Conservation (phyloP, 2,797 vertebrate species). For the Oryzias dopingdopingensis region DNA sequence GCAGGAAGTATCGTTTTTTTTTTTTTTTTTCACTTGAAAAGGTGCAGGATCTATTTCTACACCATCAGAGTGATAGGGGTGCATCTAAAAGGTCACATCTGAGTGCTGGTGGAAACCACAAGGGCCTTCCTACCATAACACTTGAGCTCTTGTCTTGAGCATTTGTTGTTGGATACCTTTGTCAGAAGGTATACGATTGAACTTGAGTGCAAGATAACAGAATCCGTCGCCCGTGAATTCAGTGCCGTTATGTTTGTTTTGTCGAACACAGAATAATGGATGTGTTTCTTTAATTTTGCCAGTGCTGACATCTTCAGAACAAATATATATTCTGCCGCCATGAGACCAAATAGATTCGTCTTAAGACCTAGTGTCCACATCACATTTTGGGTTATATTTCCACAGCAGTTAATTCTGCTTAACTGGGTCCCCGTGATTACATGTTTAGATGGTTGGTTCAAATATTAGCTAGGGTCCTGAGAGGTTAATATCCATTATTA, state of each 20-base stretch:
- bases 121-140: slow-evolving; percentile 75
- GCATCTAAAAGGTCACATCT: slow-evolving; percentile 80
- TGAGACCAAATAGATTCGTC: slow-evolving; percentile 1
- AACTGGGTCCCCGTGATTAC: too few relatives aligned
- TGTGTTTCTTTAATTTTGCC: neutral
- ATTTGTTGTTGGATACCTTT: slow-evolving; percentile 69
- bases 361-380: neutral
- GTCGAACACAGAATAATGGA: slow-evolving; percentile 1
- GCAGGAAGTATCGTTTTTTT: slow-evolving; percentile 78
- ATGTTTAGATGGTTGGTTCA: too few relatives aligned
- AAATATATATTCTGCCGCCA: too few relatives aligned
- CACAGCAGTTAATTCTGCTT: too few relatives aligned
- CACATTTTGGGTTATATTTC: neutral
- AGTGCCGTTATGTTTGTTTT: slow-evolving; percentile 28
- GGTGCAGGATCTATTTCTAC: slow-evolving; percentile 82
- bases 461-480: neutral
- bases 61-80: slow-evolving; percentile 81
- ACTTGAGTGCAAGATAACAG: slow-evolving; percentile 48
- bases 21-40: slow-evolving; percentile 81
- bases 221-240: slow-evolving; percentile 16
- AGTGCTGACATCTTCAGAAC: neutral
- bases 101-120: slow-evolving; percentile 78
- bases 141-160: slow-evolving; percentile 76
- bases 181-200: slow-evolving; percentile 54
- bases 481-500: neutral